A percentile compares a stretch with the other conserved stretches of the same genome.
Evolutionary conservation across 2,888 invertebrate genomes (phyloP).

Genomic region (Dryomyza anilis): DNA sequence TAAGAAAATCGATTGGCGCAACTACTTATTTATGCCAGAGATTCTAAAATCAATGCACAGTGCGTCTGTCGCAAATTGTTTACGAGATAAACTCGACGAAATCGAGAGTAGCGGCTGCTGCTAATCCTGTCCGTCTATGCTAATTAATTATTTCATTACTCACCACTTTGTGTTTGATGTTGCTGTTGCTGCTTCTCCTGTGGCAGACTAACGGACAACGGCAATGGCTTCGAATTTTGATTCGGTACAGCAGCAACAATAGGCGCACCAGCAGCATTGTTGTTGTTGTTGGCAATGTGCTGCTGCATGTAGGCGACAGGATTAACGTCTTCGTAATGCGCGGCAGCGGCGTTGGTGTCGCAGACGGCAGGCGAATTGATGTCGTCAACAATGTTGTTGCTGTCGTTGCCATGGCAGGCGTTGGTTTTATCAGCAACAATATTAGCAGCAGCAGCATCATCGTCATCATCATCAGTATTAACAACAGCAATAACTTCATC

Average conservation of each 20-base stretch:
- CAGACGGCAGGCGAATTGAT: constrained; percentile 20
- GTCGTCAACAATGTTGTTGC: constrained; percentile 37
- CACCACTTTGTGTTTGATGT: background rate
- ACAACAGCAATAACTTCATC: too few relatives aligned
- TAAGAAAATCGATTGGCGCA: background rate
- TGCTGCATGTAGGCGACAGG: background rate
- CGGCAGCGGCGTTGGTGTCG: constrained; percentile 3
- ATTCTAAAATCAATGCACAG: too few relatives aligned
- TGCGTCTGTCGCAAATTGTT: too few relatives aligned
- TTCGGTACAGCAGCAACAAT: too few relatives aligned
- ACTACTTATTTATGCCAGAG: background rate
- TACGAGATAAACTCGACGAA: too few relatives aligned
- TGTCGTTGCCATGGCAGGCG: constrained; percentile 24
- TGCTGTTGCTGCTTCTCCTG: background rate
- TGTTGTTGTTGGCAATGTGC: background rate
- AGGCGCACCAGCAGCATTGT: background rate
- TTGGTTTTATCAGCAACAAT: constrained; percentile 31
- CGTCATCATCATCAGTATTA: too few relatives aligned
- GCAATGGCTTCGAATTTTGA: background rate
- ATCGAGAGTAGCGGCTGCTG: background rate
- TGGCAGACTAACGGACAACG: background rate
- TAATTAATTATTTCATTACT: constrained; percentile 14
- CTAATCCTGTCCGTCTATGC: background rate
- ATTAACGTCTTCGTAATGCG: background rate
- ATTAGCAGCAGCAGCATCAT: too few relatives aligned